A percentile compares a stretch with the other conserved stretches of the same genome.
Evolutionary conservation across 53 echinoderm and acorn worm species (phyloP).

Genomic region (Echinarachnius parma): DNA sequence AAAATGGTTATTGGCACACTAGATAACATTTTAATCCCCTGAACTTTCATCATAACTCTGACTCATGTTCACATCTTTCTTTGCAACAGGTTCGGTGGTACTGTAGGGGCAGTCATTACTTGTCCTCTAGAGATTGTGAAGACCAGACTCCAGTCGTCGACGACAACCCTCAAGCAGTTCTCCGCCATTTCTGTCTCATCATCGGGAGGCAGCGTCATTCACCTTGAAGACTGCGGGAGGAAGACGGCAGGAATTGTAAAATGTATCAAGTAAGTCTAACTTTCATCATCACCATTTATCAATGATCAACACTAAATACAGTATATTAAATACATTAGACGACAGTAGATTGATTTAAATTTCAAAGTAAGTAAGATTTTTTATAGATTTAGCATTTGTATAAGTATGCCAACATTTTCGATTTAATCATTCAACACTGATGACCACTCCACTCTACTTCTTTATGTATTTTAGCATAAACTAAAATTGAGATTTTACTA

Average conservation of each 20-base stretch:
- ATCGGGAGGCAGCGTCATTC: constrained; percentile 22
- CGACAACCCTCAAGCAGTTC: constrained; percentile 50
- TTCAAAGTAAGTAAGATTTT: no score
- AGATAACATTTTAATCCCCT: neutral
- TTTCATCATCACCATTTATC: no score
- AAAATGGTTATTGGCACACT: neutral
- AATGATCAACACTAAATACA: no score
- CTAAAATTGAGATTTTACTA: no score
- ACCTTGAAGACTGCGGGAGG: constrained; percentile 39
- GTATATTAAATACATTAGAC: no score
- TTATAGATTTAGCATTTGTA: no score
- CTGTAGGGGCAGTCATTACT: constrained; percentile 88
- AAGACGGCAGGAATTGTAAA: constrained; percentile 64
- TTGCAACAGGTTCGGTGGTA: constrained; percentile 75
- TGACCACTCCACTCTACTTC: no score
- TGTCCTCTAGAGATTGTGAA: constrained; percentile 96
- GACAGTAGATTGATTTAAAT: no score
- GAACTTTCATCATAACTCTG: neutral
- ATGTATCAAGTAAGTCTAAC: constrained; percentile 68
- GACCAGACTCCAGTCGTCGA: constrained; percentile 86
- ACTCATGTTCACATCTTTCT: neutral
- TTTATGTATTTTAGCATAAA: no score
- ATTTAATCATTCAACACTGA: no score
- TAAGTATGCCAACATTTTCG: no score
- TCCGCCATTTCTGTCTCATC: constrained; percentile 30